phyloP scores from a whole-genome alignment of 2,797 vertebrate genomes.

The Tiaroga cobitis region DNA sequence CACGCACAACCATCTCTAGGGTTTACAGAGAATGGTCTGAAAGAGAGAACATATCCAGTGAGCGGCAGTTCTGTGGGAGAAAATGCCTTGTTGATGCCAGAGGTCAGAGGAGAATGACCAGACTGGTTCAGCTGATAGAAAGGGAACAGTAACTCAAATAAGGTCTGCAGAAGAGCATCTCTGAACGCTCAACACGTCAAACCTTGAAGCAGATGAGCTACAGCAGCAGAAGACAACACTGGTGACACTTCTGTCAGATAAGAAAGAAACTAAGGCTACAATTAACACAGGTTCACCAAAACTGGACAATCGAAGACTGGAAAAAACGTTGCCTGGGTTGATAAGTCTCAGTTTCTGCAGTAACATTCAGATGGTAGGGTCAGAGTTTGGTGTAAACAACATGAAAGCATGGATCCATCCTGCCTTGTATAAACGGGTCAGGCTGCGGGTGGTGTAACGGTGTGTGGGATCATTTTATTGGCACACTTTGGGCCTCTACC shows the following conservation, averaged over 20 bases:
- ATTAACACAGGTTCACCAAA: background rate
- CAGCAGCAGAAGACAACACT: background rate
- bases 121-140: slow-evolving; percentile 15
- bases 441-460: no score
- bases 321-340: background rate
- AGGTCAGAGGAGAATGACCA: slow-evolving; percentile 43
- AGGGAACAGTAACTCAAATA: background rate
- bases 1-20: background rate
- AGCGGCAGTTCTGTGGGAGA: slow-evolving; percentile 10
- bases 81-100: slow-evolving; percentile 43
- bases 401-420: background rate
- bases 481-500: no score
- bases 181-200: background rate
- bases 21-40: background rate
- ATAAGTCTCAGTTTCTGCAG: background rate
- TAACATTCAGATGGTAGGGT: background rate
- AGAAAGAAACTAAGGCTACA: background rate
- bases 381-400: background rate
- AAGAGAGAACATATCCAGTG: background rate
- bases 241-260: background rate
- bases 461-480: no score
- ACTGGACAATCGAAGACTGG: background rate
- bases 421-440: background rate
- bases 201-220: background rate
- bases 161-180: background rate